Evolutionary conservation across 2,113 vertebrate species (phyloP).

Genomic region (Carettochelys insculpta): DNA sequence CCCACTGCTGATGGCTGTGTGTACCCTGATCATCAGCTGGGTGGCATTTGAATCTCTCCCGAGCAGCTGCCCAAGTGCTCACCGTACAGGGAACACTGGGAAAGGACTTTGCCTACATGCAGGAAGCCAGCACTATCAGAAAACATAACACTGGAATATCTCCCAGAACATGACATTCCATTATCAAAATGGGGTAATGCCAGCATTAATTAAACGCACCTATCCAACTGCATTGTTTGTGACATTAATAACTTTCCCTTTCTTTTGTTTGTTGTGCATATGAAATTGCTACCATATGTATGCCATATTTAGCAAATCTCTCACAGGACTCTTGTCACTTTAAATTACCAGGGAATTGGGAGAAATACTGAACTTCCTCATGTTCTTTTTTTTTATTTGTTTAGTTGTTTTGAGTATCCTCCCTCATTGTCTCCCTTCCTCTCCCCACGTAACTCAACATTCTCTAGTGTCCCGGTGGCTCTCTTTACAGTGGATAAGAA

Average conservation of each 20-base stretch:
- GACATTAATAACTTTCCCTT: conserved; percentile 38
- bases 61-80: too few species aligned
- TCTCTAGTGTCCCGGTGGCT: not conserved
- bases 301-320: not conserved
- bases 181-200: conserved; percentile 4
- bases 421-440: not conserved
- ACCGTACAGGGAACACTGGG: too few species aligned
- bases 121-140: not conserved
- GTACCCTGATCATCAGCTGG: too few species aligned
- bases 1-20: too few species aligned
- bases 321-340: conserved; percentile 27
- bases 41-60: too few species aligned
- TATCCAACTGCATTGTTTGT: not conserved
- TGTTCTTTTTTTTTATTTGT: not conserved
- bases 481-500: fast-evolving
- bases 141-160: not conserved
- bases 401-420: conserved; percentile 2
- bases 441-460: not conserved
- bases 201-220: conserved; percentile 51
- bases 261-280: not conserved
- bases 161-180: not conserved
- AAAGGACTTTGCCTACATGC: not conserved
- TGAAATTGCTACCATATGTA: conserved; percentile 44
- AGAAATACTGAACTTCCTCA: not conserved
- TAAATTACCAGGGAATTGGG: conserved; percentile 31